These are phyloP conservation scores for Lethocerus indicus DNA, from an alignment of 1,140 invertebrate species.

Conservation along the genomic window DNA sequence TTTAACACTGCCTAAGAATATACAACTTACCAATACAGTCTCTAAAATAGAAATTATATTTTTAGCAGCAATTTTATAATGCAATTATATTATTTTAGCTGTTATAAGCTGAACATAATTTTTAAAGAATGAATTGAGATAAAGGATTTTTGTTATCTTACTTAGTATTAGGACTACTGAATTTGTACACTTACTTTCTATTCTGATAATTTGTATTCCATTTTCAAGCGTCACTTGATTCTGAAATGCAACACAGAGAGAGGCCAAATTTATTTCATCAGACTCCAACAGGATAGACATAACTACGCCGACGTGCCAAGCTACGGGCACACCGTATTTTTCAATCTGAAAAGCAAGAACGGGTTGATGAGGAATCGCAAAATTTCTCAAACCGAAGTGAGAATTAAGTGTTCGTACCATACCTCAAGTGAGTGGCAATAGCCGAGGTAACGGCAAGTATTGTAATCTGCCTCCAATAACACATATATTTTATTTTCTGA, in stretches of 20 bases:
- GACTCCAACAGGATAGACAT: slow-evolving; percentile 42
- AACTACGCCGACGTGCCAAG: slow-evolving; percentile 40
- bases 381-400: too few species aligned
- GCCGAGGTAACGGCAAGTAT: not conserved
- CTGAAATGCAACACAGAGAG: slow-evolving; percentile 35
- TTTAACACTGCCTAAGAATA: too few species aligned
- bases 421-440: not conserved
- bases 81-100: too few species aligned
- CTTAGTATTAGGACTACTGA: too few species aligned
- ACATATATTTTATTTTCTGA: slow-evolving; percentile 26
- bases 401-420: too few species aligned
- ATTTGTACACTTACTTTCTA: slow-evolving; percentile 43
- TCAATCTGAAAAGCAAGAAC: slow-evolving; percentile 43
- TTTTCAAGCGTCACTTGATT: slow-evolving; percentile 41
- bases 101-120: too few species aligned
- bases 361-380: too few species aligned
- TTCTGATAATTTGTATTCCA: slow-evolving; percentile 37
- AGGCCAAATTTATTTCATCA: slow-evolving; percentile 40
- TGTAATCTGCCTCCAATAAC: slow-evolving; percentile 28
- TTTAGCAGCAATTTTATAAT: too few species aligned
- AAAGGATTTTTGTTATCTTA: too few species aligned
- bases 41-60: too few species aligned
- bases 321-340: slow-evolving; percentile 40
- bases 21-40: too few species aligned
- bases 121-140: too few species aligned